Evolutionary conservation across 2,888 invertebrate genomes (phyloP).

Genomic region (Cancer borealis): DNA sequence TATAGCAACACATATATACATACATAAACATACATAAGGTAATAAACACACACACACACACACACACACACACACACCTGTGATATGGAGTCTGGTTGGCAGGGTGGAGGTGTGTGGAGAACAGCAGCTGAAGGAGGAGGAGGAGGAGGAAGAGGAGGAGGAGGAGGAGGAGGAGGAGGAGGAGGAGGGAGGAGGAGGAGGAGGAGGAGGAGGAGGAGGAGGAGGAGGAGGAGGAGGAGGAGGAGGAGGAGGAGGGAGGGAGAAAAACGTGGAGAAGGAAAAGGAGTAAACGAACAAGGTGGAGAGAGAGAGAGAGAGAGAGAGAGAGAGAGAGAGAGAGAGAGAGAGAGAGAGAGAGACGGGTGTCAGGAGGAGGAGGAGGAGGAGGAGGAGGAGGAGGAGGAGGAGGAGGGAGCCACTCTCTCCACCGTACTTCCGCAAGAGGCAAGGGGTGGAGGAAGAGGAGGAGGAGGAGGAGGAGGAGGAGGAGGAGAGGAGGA

Average conservation of each 20-base stretch:
- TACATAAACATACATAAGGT: too few relatives aligned
- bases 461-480: too few relatives aligned
- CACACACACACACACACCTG: not conserved
- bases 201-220: not conserved
- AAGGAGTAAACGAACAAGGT: not conserved
- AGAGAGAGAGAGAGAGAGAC: not conserved
- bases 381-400: not conserved
- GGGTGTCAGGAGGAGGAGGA: not conserved
- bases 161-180: not conserved
- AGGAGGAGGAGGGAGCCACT: not conserved
- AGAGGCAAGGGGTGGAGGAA: not conserved
- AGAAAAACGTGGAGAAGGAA: not conserved
- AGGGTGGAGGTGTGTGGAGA: not conserved
- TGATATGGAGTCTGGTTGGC: not conserved
- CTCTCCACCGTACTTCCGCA: conserved; percentile 37
- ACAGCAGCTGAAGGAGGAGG: not conserved
- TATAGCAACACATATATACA: too few relatives aligned
- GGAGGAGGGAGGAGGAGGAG: not conserved
- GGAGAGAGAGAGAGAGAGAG: not conserved
- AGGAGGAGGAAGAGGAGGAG: not conserved
- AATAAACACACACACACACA: not conserved
- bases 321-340: not conserved
- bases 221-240: not conserved
- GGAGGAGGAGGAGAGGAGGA: too few relatives aligned
- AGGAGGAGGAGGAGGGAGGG: too few relatives aligned